Evolutionary conservation across 1,140 invertebrate genomes (phyloP).

Genomic region (Aphelinus certus): DNA sequence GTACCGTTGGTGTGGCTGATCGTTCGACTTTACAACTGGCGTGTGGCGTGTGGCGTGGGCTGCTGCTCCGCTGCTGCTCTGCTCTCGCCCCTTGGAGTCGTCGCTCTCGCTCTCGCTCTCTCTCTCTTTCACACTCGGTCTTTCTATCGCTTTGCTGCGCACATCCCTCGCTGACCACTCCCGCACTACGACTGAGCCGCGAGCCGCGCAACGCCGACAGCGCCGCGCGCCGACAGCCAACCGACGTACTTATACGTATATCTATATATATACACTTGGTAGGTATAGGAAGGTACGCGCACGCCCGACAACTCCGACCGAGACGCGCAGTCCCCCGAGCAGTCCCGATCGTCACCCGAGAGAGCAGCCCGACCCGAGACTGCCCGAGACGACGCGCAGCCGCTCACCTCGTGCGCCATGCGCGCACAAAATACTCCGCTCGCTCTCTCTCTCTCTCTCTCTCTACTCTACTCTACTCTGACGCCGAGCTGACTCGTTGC

Average conservation of each 20-base stretch:
- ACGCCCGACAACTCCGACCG: no score
- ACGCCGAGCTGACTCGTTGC: no score
- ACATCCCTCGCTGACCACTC: constrained; percentile 65
- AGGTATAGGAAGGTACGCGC: no score
- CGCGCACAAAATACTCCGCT: not conserved
- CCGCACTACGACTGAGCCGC: constrained; percentile 62
- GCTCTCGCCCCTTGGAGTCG: constrained; percentile 5
- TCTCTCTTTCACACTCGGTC: constrained; percentile 24
- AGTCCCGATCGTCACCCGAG: no score
- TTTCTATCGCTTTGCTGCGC: constrained; percentile 52
- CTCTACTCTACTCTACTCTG: not conserved
- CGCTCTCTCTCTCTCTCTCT: not conserved
- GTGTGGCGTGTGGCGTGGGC: no score
- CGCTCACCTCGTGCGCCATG: not conserved
- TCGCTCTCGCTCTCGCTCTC: constrained; percentile 20
- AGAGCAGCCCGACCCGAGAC: no score
- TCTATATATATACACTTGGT: no score
- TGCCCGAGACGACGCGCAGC: no score
- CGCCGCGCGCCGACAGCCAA: constrained; percentile 46
- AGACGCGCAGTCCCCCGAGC: no score
- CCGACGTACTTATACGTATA: no score
- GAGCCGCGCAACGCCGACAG: constrained; percentile 52
- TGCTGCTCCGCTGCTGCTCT: not conserved
- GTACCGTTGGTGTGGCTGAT: no score
- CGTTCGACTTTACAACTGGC: no score